phyloP scores from a whole-genome alignment of 2,888 invertebrate species.

The Enoplolaimus lenunculus region DNA sequence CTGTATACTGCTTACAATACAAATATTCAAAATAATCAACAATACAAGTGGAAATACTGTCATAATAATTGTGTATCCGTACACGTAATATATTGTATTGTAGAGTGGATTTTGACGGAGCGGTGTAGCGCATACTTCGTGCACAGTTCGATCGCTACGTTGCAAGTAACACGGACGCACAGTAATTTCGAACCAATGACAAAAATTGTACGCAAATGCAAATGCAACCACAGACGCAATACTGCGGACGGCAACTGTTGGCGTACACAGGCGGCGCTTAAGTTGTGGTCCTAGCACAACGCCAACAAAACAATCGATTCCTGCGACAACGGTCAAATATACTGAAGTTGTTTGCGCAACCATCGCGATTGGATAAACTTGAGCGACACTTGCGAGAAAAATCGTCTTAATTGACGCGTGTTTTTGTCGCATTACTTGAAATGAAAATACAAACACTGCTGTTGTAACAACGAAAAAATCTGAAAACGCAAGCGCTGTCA shows the following conservation, averaged over 20 bases:
- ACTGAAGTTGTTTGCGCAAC: slow-evolving; percentile 39
- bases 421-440: slow-evolving; percentile 18
- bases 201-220: slow-evolving; percentile 34
- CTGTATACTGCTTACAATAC: slow-evolving; percentile 15
- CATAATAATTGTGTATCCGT: slow-evolving; percentile 22
- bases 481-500: neutral
- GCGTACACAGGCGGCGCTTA: slow-evolving; percentile 25
- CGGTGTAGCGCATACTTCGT: slow-evolving; percentile 33
- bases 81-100: slow-evolving; percentile 24
- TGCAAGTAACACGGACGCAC: slow-evolving; percentile 35
- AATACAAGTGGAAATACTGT: slow-evolving; percentile 18
- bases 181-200: slow-evolving; percentile 34
- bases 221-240: slow-evolving; percentile 30
- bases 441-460: slow-evolving; percentile 26
- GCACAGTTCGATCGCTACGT: slow-evolving; percentile 27
- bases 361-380: slow-evolving; percentile 33
- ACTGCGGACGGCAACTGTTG: slow-evolving; percentile 25
- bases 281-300: slow-evolving; percentile 28
- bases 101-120: slow-evolving; percentile 25
- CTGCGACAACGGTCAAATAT: slow-evolving; percentile 38
- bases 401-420: neutral
- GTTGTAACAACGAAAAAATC: slow-evolving; percentile 6
- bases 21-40: slow-evolving; percentile 17
- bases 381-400: neutral
- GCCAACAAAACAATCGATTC: slow-evolving; percentile 35